phyloP scores from a whole-genome alignment of 2,113 vertebrate species.

The Chamaetylas fuelleborni region DNA sequence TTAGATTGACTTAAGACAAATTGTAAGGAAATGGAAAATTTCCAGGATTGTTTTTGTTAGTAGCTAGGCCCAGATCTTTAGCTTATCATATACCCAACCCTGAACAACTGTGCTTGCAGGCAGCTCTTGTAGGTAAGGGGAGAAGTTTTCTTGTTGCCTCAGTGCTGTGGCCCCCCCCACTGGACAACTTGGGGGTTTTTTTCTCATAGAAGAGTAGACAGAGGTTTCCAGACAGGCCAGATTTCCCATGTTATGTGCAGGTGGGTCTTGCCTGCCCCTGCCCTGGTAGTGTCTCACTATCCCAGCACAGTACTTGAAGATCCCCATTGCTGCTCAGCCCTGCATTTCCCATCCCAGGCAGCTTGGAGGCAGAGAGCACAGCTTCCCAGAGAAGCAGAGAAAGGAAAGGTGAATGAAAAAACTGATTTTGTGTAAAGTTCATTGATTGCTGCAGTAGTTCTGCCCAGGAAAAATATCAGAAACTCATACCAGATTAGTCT shows the following conservation, averaged over 20 bases:
- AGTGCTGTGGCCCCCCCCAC: rapidly evolving
- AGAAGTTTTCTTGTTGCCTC: neutral
- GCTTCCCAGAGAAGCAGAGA: neutral
- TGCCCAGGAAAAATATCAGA: neutral
- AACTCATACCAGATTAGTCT: neutral
- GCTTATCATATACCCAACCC: neutral
- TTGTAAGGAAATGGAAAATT: neutral
- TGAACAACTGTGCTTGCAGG: neutral
- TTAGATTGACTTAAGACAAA: neutral
- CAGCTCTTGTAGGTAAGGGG: neutral
- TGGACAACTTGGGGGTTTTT: neutral
- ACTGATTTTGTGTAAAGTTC: neutral
- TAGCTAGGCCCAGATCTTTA: neutral
- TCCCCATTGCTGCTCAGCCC: neutral
- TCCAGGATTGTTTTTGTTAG: neutral
- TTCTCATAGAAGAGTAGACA: neutral
- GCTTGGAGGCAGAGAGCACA: neutral
- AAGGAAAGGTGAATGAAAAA: neutral
- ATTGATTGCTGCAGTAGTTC: neutral
- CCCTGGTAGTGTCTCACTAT: neutral
- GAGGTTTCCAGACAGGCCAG: neutral
- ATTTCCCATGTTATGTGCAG: rapidly evolving
- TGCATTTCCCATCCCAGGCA: neutral
- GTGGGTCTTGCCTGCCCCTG: neutral
- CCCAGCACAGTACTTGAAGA: neutral